Percentiles rank a stretch among this genome's conserved stretches.
These are phyloP conservation scores for Rana temporaria DNA, from an alignment of 2,113 vertebrate species.

Conservation along the genomic window DNA sequence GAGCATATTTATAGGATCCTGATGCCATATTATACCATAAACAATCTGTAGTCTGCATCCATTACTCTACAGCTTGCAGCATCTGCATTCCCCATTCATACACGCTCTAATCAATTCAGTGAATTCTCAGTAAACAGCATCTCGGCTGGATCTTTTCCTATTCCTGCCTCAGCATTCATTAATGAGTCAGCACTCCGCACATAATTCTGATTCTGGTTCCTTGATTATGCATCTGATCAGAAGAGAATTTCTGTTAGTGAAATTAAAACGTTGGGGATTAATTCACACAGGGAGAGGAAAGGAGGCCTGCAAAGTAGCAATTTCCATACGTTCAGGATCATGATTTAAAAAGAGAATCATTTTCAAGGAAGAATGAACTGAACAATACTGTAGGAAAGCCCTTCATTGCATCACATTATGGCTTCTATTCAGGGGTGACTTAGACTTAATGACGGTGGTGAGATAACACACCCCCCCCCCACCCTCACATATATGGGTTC, in stretches of 20 bases:
- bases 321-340: too few relatives aligned
- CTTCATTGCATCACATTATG: too few relatives aligned
- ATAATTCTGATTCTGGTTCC: conserved; percentile 9
- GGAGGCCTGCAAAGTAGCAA: too few relatives aligned
- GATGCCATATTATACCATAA: conserved; percentile 1
- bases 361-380: too few relatives aligned
- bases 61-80: neutral
- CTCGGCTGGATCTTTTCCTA: conserved; percentile 32
- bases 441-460: too few relatives aligned
- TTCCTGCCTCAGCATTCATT: neutral
- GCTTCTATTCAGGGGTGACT: too few relatives aligned
- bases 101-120: neutral
- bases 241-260: conserved; percentile 14
- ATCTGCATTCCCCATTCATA: conserved; percentile 8
- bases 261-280: neutral
- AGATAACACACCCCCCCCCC: too few relatives aligned
- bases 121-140: conserved; percentile 18
- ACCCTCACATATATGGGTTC: too few relatives aligned
- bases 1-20: neutral
- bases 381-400: too few relatives aligned
- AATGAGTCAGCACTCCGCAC: conserved; percentile 27
- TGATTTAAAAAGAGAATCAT: too few relatives aligned
- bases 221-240: conserved; percentile 18
- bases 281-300: too few relatives aligned
- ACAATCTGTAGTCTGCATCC: neutral